phyloP scores from a whole-genome alignment of 2,888 invertebrate genomes.

The Scrobipalpa costella region DNA sequence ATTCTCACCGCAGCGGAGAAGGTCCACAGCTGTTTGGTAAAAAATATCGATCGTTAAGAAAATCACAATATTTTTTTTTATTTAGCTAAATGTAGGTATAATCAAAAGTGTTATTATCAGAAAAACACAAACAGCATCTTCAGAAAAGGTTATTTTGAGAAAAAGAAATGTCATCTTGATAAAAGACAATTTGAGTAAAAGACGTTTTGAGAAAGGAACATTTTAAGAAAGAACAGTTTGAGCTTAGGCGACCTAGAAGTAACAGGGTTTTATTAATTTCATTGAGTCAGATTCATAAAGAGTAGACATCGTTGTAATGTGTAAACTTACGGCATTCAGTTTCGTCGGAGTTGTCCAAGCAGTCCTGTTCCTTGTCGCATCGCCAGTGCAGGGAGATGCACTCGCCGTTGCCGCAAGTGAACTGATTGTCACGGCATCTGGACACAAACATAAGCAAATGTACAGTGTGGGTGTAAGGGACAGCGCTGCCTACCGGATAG shows the following conservation, averaged over 20 bases:
- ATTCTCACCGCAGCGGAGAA: slow-evolving; percentile 85
- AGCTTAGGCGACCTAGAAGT: neutral
- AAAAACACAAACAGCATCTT: too few species aligned
- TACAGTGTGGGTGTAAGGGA: too few species aligned
- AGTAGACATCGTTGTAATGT: neutral
- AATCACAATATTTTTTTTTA: too few species aligned
- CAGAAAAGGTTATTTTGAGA: neutral
- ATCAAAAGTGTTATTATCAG: slow-evolving; percentile 3
- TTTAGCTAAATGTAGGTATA: too few species aligned
- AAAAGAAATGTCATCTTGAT: neutral
- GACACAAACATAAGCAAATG: neutral
- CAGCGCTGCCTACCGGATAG: too few species aligned
- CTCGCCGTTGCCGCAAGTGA: slow-evolving; percentile 86
- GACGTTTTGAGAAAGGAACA: neutral
- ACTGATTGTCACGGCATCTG: slow-evolving; percentile 87
- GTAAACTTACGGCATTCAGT: slow-evolving; percentile 82
- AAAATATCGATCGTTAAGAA: neutral
- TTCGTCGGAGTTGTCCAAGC: slow-evolving; percentile 88
- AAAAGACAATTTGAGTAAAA: neutral
- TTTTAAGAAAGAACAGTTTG: neutral
- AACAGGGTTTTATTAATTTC: too few species aligned
- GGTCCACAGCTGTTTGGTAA: slow-evolving; percentile 58
- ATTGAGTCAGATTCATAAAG: neutral
- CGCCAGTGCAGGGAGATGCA: slow-evolving; percentile 88
- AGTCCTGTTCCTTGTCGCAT: slow-evolving; percentile 89